Percentiles rank a stretch among this genome's conserved stretches.
Conservation (phyloP, 2,113 vertebrate species). For the Hypocryptadius cinnamomeus region DNA sequence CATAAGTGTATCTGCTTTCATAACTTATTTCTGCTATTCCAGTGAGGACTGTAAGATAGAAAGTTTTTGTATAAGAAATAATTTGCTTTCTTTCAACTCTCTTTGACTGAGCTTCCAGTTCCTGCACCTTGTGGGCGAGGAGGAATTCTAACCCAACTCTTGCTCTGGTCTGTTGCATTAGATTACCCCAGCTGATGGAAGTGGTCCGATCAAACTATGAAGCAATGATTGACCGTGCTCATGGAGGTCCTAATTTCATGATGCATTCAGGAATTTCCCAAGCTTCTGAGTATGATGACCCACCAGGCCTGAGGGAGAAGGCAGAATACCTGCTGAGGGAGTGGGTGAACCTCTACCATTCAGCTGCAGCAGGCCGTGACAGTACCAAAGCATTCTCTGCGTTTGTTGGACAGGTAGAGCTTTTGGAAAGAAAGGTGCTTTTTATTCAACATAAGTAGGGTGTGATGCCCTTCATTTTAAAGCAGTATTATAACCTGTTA, state of each 20-base stretch:
- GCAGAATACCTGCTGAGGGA: conserved; percentile 96
- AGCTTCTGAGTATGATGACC: conserved; percentile 97
- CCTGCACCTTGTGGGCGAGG: background rate
- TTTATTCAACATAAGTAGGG: conserved; percentile 77
- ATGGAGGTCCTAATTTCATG: conserved; percentile 98
- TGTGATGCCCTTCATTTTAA: conserved; percentile 63
- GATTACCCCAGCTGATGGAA: conserved; percentile 97
- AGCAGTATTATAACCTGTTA: conserved; percentile 55
- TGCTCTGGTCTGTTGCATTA: conserved; percentile 58
- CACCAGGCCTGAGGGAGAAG: conserved; percentile 95
- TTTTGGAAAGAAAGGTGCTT: conserved; percentile 83
- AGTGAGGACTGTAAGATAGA: background rate
- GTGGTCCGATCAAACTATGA: conserved; percentile 98
- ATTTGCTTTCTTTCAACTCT: background rate
- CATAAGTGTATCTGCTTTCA: background rate
- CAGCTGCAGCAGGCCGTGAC: conserved; percentile 94
- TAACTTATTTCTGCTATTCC: background rate
- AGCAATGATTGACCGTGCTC: conserved; percentile 98
- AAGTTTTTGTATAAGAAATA: background rate
- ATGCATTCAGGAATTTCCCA: conserved; percentile 99
- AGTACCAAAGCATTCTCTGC: conserved; percentile 99
- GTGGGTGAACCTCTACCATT: conserved; percentile 99
- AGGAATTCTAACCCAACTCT: conserved; percentile 15
- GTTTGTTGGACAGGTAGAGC: conserved; percentile 98
- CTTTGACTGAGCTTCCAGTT: background rate